Evolutionary conservation across 2,888 invertebrate genomes (phyloP).

Genomic region (Dicranocentrus wangi): DNA sequence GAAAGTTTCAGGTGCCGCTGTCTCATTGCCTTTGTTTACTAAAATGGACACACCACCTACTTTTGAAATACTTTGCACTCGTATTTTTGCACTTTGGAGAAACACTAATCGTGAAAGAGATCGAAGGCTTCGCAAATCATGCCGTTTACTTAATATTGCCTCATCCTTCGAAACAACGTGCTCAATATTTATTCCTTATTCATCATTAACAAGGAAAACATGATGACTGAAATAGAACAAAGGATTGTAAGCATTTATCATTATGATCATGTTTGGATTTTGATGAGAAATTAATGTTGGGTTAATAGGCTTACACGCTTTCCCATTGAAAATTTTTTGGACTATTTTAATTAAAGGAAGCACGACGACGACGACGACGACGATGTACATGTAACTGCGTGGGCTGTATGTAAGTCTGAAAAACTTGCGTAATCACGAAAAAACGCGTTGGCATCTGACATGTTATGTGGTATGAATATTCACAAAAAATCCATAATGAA

Average conservation of each 20-base stretch:
- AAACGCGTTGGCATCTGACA: neutral
- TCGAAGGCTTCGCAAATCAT: no score
- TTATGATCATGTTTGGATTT: neutral
- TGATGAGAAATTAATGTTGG: slow-evolving; percentile 28
- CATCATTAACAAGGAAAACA: neutral
- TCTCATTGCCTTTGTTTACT: slow-evolving; percentile 16
- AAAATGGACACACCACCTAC: slow-evolving; percentile 32
- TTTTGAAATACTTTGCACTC: no score
- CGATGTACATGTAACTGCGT: neutral
- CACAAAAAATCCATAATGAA: slow-evolving; percentile 4
- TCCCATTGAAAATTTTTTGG: neutral
- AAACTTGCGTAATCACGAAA: neutral
- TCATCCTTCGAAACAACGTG: no score
- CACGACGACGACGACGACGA: neutral
- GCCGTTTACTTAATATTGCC: no score
- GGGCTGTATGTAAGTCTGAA: neutral
- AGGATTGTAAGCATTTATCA: neutral
- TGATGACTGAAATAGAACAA: neutral
- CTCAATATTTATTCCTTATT: no score
- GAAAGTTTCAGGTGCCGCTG: neutral
- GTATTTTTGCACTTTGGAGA: no score
- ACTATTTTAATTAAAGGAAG: neutral
- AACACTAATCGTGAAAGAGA: no score
- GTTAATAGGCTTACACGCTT: slow-evolving; percentile 22
- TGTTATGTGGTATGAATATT: neutral